Base-by-base conservation (phyloP, 2,797 vertebrate species). In the Cephalopachus bancanus region DNA sequence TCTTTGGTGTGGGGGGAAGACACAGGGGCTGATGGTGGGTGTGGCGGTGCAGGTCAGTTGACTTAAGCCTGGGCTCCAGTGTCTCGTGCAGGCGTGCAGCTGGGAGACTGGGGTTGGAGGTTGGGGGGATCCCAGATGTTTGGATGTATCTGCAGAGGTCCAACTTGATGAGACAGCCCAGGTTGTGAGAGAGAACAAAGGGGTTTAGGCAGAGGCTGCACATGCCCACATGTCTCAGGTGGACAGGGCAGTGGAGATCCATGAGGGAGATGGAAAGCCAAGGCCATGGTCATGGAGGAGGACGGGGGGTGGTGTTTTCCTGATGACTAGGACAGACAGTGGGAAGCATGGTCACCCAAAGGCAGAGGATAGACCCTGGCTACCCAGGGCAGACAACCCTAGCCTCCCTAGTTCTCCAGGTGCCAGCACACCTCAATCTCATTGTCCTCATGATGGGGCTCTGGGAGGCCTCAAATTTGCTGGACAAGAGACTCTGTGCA, bases 271-370 rank as follows among this genome's bases (percentile, higher is more conserved):
- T 10, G 37, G 75, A 59, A 33, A 1, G 17, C 0, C 19, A 9
- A 44, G 44, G 44, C 44, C 4, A 5, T 30, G 24, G 28, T 9
- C 10, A 2, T 20, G 10, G 28, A 16, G 11, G 24, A 30, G 17
- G 20, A 7, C 1, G 11, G 12, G 15, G 12, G 15, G 19, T 14
- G 10, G 2, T 37, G 51, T 19, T 10, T 0, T 83, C 37, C 30
- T 92, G 6, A 75, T 26, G 37, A 64, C 24, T 19, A 44, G 26
- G 51, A 20, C 57, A 92, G 64, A 24, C 5, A 20, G 2, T 26
- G 20, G 53, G n/a, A 28, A 44, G 8, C 14, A 1, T 59, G 19
- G 69, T 22, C 15, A 78, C 26, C 69, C n/a, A 37, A 44, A 57
- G 67, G 62, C 5, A 26, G 28, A 59, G 53, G 30, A 59, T 28